Conservation (phyloP, 2,797 vertebrate genomes). For the Streptopelia turtur region DNA sequence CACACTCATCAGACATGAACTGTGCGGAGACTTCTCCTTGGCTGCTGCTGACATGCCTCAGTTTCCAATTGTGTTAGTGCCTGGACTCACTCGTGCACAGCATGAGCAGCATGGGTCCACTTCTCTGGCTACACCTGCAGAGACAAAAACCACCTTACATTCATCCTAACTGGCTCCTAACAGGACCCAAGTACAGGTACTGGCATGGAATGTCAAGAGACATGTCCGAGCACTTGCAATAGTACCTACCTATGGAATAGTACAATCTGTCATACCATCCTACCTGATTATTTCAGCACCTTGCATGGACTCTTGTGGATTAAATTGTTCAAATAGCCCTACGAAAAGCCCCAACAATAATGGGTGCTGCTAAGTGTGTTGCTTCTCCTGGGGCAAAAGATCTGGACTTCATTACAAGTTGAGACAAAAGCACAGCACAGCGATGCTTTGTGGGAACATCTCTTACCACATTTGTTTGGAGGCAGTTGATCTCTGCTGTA, state of each 20-base stretch:
- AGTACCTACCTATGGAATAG: neutral
- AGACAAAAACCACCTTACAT: neutral
- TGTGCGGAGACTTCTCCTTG: neutral
- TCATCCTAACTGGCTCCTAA: neutral
- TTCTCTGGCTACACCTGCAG: neutral
- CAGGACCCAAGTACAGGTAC: neutral
- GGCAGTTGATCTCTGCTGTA: neutral
- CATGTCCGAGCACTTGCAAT: neutral
- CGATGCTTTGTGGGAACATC: neutral
- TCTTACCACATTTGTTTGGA: neutral
- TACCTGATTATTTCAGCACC: neutral
- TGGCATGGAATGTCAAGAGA: neutral
- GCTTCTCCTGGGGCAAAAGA: neutral
- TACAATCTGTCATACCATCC: neutral
- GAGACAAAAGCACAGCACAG: neutral
- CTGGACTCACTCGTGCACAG: neutral
- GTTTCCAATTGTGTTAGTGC: rapidly evolving
- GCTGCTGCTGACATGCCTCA: neutral
- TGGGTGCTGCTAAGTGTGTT: neutral
- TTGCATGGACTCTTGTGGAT: neutral
- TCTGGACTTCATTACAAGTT: neutral
- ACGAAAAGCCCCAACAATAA: neutral
- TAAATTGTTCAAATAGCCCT: neutral
- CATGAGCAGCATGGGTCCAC: neutral
- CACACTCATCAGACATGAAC: neutral